Percentiles rank a stretch among this genome's conserved stretches.
Evolutionary conservation across 2,888 invertebrate genomes (phyloP).

Genomic region (Pristionchus arcanus): DNA sequence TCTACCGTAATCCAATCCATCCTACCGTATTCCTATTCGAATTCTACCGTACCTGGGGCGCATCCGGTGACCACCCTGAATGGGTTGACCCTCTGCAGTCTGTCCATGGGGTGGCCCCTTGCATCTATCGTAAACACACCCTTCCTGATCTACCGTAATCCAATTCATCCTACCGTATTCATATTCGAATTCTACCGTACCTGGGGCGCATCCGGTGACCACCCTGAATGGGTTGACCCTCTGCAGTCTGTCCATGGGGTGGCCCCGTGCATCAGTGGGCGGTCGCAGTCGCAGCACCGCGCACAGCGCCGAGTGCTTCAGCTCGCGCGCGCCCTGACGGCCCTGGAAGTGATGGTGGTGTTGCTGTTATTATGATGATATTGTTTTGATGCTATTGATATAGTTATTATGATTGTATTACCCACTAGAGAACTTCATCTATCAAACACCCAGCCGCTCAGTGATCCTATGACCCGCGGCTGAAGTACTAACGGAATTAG

Average conservation of each 20-base stretch:
- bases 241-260: neutral
- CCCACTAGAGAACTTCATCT: no score
- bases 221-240: constrained; percentile 69
- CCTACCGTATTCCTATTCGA: constrained; percentile 13
- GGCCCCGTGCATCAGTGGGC: constrained; percentile 24
- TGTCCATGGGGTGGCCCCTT: neutral
- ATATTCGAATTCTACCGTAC: constrained; percentile 65
- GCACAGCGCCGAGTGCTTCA: constrained; percentile 97
- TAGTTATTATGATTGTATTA: no score
- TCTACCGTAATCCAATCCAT: neutral
- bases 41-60: constrained; percentile 64
- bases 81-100: constrained; percentile 61
- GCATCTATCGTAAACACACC: constrained; percentile 48
- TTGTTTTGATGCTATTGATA: neutral
- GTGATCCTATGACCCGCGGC: no score
- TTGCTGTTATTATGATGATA: neutral
- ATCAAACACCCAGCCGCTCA: no score
- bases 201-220: constrained; percentile 71
- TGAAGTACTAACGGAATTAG: no score
- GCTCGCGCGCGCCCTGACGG: constrained; percentile 93
- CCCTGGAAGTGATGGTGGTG: constrained; percentile 82
- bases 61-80: constrained; percentile 70
- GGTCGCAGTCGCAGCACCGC: constrained; percentile 86
- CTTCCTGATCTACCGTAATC: neutral
- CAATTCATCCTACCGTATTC: neutral